Evolutionary conservation across 2,113 vertebrate species (phyloP).

Genomic region (Gymnobelideus leadbeateri): DNA sequence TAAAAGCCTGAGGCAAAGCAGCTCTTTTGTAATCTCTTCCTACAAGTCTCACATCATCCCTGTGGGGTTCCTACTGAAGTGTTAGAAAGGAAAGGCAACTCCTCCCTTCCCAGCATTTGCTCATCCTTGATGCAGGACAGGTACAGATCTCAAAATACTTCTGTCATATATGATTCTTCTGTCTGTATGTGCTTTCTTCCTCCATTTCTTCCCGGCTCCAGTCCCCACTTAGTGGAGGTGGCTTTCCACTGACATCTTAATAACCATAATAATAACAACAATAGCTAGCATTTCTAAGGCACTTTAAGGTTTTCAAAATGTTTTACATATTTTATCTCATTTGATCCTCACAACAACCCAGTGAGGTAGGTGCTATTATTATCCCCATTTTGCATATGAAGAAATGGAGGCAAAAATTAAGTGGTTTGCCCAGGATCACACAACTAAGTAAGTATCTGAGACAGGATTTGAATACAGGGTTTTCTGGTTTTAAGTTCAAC

Average conservation of each 20-base stretch:
- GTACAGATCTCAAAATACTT: not conserved
- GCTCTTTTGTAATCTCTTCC: not conserved
- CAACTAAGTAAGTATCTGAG: not conserved
- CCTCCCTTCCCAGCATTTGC: not conserved
- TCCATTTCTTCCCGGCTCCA: not conserved
- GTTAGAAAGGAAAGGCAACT: not conserved
- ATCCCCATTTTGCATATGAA: not conserved
- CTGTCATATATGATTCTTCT: not conserved
- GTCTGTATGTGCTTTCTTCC: not conserved
- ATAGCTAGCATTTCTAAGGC: not conserved
- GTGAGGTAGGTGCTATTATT: not conserved
- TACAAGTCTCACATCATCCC: not conserved
- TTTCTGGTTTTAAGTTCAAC: not conserved
- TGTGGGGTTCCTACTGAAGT: not conserved
- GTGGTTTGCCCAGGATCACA: not conserved
- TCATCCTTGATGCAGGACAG: not conserved
- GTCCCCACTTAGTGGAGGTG: not conserved
- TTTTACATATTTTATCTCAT: not conserved
- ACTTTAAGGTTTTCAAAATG: not conserved
- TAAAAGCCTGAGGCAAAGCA: not conserved
- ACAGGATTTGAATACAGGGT: not conserved
- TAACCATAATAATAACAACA: not conserved
- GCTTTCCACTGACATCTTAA: not conserved
- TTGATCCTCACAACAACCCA: not conserved
- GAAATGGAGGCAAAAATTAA: not conserved